A percentile compares a stretch with the other conserved stretches of the same genome.
Conservation (phyloP, 2,888 invertebrate species). For the Rhabditoides inermis region DNA sequence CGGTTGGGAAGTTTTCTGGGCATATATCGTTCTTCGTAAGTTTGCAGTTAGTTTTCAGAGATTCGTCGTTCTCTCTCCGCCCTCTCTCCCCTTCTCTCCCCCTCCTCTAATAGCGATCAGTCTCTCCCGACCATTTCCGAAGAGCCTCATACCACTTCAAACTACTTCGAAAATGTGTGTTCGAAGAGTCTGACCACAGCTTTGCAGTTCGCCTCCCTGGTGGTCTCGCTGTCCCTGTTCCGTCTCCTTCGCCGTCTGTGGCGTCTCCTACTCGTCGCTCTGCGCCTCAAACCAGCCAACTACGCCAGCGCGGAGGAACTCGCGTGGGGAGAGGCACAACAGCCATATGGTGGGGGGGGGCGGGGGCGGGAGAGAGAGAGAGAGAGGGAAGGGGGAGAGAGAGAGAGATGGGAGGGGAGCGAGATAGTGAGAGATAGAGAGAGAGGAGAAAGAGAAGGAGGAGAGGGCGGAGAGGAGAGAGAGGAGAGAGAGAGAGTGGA, state of each 20-base stretch:
- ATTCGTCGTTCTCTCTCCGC: no score
- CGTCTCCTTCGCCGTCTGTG: slow-evolving; percentile 22
- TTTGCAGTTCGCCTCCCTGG: slow-evolving; percentile 24
- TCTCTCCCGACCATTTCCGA: no score
- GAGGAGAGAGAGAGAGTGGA: not conserved
- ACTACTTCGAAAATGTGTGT: no score
- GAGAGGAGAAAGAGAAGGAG: slow-evolving; percentile 6
- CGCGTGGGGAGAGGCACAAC: slow-evolving; percentile 39
- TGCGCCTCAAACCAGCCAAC: slow-evolving; percentile 56
- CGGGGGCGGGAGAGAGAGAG: not conserved
- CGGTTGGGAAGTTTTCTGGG: no score
- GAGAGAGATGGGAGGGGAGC: slow-evolving; percentile 6
- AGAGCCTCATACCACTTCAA: not conserved
- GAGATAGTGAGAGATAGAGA: not conserved
- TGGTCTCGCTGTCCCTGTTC: slow-evolving; percentile 29
- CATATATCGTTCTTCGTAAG: no score
- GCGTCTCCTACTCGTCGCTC: slow-evolving; percentile 63
- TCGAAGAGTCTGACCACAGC: no score
- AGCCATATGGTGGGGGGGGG: slow-evolving; percentile 22
- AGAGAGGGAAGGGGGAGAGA: slow-evolving; percentile 7
- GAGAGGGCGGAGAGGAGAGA: slow-evolving; percentile 8
- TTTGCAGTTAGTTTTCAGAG: no score
- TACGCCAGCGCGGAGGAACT: slow-evolving; percentile 53
- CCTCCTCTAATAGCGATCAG: no score
- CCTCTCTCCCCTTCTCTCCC: no score